Evolutionary conservation across 2,113 vertebrate genomes (phyloP).

Genomic region (Pachypanchax playfairii): DNA sequence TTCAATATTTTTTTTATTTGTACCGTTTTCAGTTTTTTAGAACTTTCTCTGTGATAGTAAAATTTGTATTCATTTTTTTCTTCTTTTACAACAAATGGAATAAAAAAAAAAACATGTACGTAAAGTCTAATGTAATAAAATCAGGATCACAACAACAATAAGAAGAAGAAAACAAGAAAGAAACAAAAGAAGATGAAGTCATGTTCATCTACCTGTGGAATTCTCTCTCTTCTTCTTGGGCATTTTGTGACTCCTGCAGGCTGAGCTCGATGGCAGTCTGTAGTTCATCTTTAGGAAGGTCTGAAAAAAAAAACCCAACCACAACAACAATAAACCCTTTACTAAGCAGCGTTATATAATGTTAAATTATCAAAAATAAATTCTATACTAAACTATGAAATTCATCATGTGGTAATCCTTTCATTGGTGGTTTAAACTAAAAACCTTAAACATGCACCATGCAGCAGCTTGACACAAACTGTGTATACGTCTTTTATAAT

Average conservation of each 20-base stretch:
- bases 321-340: background rate
- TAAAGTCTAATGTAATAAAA: too few species aligned
- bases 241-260: constrained; percentile 80
- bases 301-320: constrained; percentile 24
- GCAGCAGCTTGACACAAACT: background rate
- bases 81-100: too few species aligned
- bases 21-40: too few species aligned
- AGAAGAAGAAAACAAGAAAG: too few species aligned
- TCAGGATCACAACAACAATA: too few species aligned
- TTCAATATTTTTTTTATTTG: too few species aligned
- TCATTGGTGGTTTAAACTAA: background rate
- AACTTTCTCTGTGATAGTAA: too few species aligned
- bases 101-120: too few species aligned
- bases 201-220: constrained; percentile 77
- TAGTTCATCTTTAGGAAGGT: constrained; percentile 79
- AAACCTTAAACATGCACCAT: background rate
- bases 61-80: too few species aligned
- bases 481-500: background rate
- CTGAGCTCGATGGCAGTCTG: constrained; percentile 75
- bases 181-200: too few species aligned
- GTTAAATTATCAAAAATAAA: background rate
- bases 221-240: constrained; percentile 78
- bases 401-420: background rate
- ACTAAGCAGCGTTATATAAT: background rate
- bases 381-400: background rate